Conservation (phyloP, 2,888 invertebrate genomes). For the Drosophila mayaguana region DNA sequence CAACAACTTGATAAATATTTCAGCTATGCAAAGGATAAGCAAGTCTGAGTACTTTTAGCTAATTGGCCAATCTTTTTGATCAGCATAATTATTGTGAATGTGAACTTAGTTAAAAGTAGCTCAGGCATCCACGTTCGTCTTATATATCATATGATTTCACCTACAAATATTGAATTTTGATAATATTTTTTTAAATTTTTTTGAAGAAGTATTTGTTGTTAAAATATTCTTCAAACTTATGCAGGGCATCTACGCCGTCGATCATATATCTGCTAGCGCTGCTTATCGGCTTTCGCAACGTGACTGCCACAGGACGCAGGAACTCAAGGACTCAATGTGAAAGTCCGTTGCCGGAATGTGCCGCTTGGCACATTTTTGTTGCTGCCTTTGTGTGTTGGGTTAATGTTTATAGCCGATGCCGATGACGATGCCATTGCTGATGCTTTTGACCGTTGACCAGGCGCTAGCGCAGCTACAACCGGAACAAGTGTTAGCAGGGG, state of each 20-base stretch:
- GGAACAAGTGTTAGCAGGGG: constrained; percentile 4
- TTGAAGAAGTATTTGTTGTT: no score
- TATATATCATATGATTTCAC: no score
- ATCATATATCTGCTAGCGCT: not conserved
- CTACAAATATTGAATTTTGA: no score
- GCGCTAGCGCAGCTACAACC: constrained; percentile 26
- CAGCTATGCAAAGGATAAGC: not conserved
- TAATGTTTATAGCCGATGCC: constrained; percentile 43
- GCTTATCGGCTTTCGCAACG: not conserved
- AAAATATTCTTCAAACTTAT: no score
- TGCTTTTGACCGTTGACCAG: constrained; percentile 50
- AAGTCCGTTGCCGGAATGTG: constrained; percentile 5
- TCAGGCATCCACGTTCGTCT: not conserved
- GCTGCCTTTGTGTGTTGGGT: constrained; percentile 30
- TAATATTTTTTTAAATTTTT: no score
- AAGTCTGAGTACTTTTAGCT: not conserved
- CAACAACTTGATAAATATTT: not conserved
- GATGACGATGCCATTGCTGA: constrained; percentile 16
- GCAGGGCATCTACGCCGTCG: not conserved
- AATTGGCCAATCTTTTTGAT: not conserved
- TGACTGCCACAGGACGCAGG: constrained; percentile 17
- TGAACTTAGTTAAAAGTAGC: not conserved
- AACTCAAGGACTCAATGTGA: constrained; percentile 16
- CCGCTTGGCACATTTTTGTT: constrained; percentile 18
- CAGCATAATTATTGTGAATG: not conserved